Evolutionary conservation across 2,797 vertebrate species (phyloP).

Genomic region (Pogonophryne albipinna): DNA sequence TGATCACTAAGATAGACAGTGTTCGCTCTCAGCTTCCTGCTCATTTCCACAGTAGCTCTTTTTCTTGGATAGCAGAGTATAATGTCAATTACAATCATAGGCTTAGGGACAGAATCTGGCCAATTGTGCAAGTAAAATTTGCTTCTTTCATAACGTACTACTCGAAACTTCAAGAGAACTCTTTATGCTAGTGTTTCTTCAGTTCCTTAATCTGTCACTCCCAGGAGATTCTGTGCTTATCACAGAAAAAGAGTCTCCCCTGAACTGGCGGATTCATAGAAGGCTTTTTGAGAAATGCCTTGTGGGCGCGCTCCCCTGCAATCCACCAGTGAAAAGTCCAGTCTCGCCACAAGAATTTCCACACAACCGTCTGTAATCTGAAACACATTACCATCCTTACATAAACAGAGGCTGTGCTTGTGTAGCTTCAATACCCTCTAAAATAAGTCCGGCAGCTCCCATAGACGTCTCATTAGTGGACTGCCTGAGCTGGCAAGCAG

Average conservation of each 20-base stretch:
- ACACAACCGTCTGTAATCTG: conserved; percentile 93
- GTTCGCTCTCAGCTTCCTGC: conserved; percentile 18
- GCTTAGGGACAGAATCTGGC: conserved; percentile 3
- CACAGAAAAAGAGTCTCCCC: conserved; percentile 75
- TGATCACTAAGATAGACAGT: conserved; percentile 41
- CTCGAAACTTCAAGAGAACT: conserved; percentile 25
- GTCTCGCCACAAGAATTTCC: conserved; percentile 95
- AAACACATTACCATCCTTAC: conserved; percentile 94
- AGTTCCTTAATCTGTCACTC: background rate
- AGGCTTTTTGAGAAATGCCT: conserved; percentile 48
- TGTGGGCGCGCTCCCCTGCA: conserved; percentile 57
- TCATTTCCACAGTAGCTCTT: conserved; percentile 19
- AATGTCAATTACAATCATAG: conserved; percentile 11
- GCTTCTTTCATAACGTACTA: conserved; percentile 9
- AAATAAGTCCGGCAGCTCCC: conserved; percentile 86
- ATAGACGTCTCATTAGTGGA: conserved; percentile 86
- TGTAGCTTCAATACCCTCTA: conserved; percentile 82
- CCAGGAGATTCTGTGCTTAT: conserved; percentile 63
- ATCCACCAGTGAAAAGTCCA: conserved; percentile 86
- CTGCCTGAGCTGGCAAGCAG: conserved; percentile 80
- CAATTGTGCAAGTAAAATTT: background rate
- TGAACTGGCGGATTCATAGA: conserved; percentile 73
- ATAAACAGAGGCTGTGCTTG: conserved; percentile 89
- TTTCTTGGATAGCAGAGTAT: conserved; percentile 16
- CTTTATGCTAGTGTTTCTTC: background rate